These are phyloP conservation scores for Celastrina argiolus DNA, from an alignment of 2,888 invertebrate species.

Conservation along the genomic window DNA sequence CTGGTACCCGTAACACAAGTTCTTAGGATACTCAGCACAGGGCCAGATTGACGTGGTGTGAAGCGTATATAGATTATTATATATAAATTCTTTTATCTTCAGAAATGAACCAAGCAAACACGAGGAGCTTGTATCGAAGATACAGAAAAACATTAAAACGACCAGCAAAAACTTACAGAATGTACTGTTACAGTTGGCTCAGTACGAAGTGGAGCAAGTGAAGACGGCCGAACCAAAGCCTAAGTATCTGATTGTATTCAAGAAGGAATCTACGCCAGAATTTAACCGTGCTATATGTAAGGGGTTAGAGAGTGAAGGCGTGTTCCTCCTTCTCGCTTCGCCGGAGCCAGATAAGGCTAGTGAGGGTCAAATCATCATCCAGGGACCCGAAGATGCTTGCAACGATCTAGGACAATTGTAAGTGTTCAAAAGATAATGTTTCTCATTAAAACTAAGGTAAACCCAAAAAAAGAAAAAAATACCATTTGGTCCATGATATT, in stretches of 20 bases:
- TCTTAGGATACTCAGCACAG: too few relatives aligned
- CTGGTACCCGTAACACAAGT: too few relatives aligned
- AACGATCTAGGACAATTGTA: conserved; percentile 79
- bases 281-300: conserved; percentile 84
- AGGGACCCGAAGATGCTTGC: conserved; percentile 75
- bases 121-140: conserved; percentile 83
- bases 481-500: too few relatives aligned
- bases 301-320: conserved; percentile 76
- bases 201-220: conserved; percentile 81
- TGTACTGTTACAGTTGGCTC: conserved; percentile 83
- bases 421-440: conserved; percentile 42
- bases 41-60: too few relatives aligned
- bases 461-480: too few relatives aligned
- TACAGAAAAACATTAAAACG: conserved; percentile 82
- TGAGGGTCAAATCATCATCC: conserved; percentile 76
- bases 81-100: conserved; percentile 35
- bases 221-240: conserved; percentile 66
- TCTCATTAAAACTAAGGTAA: too few relatives aligned
- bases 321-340: conserved; percentile 82
- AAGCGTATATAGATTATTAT: too few relatives aligned
- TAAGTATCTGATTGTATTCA: conserved; percentile 77
- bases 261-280: conserved; percentile 87
- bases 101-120: conserved; percentile 86
- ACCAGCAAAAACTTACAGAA: conserved; percentile 81
- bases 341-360: conserved; percentile 81